Evolutionary conservation across 2,888 invertebrate species (phyloP).

Genomic region (Megalurothrips usitatus): DNA sequence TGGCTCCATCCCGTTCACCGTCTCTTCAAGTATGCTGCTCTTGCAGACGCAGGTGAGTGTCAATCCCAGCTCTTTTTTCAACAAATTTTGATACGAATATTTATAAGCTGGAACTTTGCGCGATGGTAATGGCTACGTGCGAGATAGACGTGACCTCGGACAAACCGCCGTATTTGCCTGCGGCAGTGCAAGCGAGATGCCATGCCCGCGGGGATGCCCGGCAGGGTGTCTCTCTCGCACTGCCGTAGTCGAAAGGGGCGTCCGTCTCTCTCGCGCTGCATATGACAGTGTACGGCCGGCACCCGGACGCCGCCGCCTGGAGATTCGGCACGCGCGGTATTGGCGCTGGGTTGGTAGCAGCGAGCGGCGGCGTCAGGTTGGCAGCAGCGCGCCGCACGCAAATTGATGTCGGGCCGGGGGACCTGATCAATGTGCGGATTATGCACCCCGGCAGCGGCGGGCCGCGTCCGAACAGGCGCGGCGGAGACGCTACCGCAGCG

Average conservation of each 20-base stretch:
- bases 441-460: not conserved
- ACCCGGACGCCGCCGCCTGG: not conserved
- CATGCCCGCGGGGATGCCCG: not conserved
- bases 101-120: too few relatives aligned
- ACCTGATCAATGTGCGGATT: not conserved
- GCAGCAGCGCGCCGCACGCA: not conserved
- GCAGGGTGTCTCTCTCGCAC: constrained; percentile 34
- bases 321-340: constrained; percentile 27
- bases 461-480: too few relatives aligned
- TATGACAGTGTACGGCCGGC: not conserved
- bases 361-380: too few relatives aligned
- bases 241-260: too few relatives aligned
- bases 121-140: too few relatives aligned
- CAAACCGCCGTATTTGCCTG: too few relatives aligned
- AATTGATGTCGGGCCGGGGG: not conserved
- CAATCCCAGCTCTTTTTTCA: constrained; percentile 42
- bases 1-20: constrained; percentile 57
- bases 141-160: too few relatives aligned
- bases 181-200: too few relatives aligned
- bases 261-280: not conserved
- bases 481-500: too few relatives aligned
- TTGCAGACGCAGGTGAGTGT: constrained; percentile 82
- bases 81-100: too few relatives aligned
- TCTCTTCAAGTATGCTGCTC: constrained; percentile 85
- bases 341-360: not conserved